phyloP scores from a whole-genome alignment of 2,797 vertebrate genomes.

The Falco berigora region DNA sequence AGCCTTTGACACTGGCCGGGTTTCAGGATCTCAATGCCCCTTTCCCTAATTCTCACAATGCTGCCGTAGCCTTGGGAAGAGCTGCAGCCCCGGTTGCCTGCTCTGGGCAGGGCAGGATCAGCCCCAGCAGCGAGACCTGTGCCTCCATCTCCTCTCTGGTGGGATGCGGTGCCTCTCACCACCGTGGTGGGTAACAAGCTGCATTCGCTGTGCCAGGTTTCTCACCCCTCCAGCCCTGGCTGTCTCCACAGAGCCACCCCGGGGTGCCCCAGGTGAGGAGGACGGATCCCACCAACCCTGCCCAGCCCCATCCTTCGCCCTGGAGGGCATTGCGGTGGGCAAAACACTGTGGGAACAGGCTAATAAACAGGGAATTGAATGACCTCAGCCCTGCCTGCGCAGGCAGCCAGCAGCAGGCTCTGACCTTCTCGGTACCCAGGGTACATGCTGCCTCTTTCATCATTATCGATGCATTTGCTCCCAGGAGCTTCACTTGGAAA shows the following conservation, averaged over 20 bases:
- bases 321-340: not conserved
- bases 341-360: not conserved
- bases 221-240: not conserved
- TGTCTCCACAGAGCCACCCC: not conserved
- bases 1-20: not conserved
- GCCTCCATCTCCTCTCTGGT: not conserved
- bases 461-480: not conserved
- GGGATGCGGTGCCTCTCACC: not conserved
- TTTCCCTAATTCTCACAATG: not conserved
- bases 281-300: not conserved
- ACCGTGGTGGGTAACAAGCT: accelerated
- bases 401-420: not conserved
- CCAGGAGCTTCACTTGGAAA: not conserved
- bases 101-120: not conserved
- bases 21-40: not conserved
- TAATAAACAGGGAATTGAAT: not conserved
- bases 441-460: not conserved
- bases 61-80: not conserved
- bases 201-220: accelerated
- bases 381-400: not conserved
- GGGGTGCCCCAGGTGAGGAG: accelerated
- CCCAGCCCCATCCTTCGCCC: not conserved
- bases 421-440: not conserved
- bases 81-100: not conserved
- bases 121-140: not conserved